phyloP scores from a whole-genome alignment of 2,888 invertebrate species.

The Cerastoderma edule region DNA sequence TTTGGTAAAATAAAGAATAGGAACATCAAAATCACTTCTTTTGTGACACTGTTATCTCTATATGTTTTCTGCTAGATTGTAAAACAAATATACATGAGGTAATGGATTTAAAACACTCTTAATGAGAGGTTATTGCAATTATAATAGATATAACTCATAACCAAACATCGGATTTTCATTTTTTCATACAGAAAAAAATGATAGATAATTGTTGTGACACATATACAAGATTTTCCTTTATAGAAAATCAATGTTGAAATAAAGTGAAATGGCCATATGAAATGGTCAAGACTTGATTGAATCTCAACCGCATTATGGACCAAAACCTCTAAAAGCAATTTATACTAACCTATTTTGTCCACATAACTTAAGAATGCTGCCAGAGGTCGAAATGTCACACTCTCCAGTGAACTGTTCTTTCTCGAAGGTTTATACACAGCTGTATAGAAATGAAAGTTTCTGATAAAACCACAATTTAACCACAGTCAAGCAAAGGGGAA shows the following conservation, averaged over 20 bases:
- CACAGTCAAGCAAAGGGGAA: no score
- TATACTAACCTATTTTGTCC: constrained; percentile 16
- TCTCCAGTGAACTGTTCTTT: constrained; percentile 39
- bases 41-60: no score
- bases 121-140: no score
- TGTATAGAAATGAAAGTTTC: constrained; percentile 27
- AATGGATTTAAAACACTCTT: no score
- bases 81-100: no score
- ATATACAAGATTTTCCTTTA: neutral
- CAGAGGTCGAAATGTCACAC: constrained; percentile 68
- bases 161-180: neutral
- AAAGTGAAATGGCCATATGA: neutral
- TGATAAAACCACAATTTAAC: no score
- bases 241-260: no score
- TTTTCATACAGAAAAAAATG: neutral
- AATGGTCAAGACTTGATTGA: neutral
- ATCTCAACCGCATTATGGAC: no score
- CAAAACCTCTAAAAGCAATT: neutral
- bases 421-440: constrained; percentile 8
- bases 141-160: no score
- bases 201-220: neutral
- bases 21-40: neutral
- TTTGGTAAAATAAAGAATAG: neutral
- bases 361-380: constrained; percentile 69
- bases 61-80: no score